Evolutionary conservation across 2,888 invertebrate species (phyloP), one percentile per base, ranked within the genome.

Genomic region (Elegia similella): DNA sequence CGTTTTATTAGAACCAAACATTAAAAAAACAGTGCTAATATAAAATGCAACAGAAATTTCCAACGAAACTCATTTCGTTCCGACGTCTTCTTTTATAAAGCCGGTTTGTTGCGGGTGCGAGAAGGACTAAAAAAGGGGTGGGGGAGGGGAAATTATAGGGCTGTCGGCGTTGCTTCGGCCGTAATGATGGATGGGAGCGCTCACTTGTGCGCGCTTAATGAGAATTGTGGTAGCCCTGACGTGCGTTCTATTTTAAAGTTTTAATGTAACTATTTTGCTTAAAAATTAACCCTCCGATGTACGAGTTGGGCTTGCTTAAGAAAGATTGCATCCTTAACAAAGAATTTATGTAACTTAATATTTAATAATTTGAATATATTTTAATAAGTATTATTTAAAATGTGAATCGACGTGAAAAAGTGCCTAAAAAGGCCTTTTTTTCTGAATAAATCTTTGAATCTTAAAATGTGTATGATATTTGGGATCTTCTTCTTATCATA

Each of bases 121-220:
- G 63, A 16, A 67, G 65, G 63, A 65, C 60, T 73, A 47, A 68
- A 63, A 70, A 65, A 67, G 72, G 65, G 67, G 62, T 67, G 73
- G 76, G 68, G 63, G 72, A 61, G 62, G 72, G 76, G 73, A 89
- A 89, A 90, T 90, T 89, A 89, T 83, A 90, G 89, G 88, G 87
- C 73, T 86, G 84, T 78, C 79, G 68, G 78, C 78, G 75, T 76
- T 74, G 75, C 69, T 73, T 72, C 73, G 76, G 69, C 68, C 72
- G 75, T 89, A 88, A 89, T 89, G 89, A 88, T 83, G 84, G 86
- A 88, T 86, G 76, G 79, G 78, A 73, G 66, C 73, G 72, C 47
- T 56, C 69, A 67, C 69, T 69, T 67, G 73, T 69, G 67, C 66
- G 64, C 66, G 65, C 69, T 73, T 85, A 85, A 86, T 88, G 87